Evolutionary conservation across 1,140 invertebrate genomes (phyloP).

Genomic region (Leptopilina boulardi): DNA sequence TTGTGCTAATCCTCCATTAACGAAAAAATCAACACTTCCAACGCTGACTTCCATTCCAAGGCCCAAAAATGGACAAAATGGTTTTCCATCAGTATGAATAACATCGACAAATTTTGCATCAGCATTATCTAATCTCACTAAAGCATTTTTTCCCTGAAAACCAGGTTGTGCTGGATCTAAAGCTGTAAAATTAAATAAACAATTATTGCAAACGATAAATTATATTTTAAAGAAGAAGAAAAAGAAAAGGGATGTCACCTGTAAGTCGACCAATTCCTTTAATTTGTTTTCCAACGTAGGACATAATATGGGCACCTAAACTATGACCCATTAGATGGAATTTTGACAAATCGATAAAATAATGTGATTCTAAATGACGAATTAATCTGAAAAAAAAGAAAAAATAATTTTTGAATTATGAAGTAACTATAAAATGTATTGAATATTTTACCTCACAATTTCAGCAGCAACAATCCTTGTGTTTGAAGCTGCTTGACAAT

Average conservation of each 20-base stretch:
- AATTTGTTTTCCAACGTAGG: slow-evolving; percentile 67
- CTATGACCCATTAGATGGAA: slow-evolving; percentile 73
- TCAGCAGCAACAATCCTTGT: slow-evolving; percentile 70
- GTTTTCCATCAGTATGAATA: slow-evolving; percentile 73
- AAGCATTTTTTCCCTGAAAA: slow-evolving; percentile 69
- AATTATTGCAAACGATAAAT: too few relatives aligned
- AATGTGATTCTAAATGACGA: slow-evolving; percentile 50
- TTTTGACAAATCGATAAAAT: slow-evolving; percentile 45
- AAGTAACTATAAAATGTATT: neutral
- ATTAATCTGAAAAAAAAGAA: slow-evolving; percentile 54
- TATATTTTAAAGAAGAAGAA: neutral
- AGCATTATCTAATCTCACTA: slow-evolving; percentile 64
- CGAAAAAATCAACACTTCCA: slow-evolving; percentile 66
- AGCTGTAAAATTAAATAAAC: slow-evolving; percentile 62
- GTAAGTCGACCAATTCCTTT: slow-evolving; percentile 64
- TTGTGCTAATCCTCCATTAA: slow-evolving; percentile 65
- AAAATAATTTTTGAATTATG: slow-evolving; percentile 34
- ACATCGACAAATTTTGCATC: slow-evolving; percentile 75
- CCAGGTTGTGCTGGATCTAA: slow-evolving; percentile 75
- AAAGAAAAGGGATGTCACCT: slow-evolving; percentile 58
- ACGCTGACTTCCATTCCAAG: slow-evolving; percentile 68
- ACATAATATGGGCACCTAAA: slow-evolving; percentile 70
- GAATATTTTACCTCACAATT: slow-evolving; percentile 55
- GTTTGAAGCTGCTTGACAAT: slow-evolving; percentile 68
- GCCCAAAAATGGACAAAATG: slow-evolving; percentile 61